Base-by-base conservation (phyloP, 2,888 invertebrate species). In the Hartigia nigra region DNA sequence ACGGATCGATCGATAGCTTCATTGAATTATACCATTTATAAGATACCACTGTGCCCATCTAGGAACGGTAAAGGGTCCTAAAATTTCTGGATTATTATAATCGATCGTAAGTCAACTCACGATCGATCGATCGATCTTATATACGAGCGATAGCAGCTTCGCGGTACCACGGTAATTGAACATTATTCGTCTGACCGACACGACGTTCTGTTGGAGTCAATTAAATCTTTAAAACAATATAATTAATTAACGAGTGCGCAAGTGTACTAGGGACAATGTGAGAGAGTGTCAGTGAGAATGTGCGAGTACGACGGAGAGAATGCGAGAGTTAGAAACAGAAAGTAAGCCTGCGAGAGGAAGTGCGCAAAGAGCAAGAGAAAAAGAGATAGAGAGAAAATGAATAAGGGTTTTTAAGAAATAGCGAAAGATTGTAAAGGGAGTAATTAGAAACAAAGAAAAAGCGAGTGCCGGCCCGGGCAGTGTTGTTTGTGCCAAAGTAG, bases 401-500 rank as follows among this genome's bases (percentile, higher is more conserved):
- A 69, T 72, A 32, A 55, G 23, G 23, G 55, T 23, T 55, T 55
- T 23, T 23, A 55, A 78, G 70, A 70, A 75, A 74, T 77, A 80
- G 79, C 79, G 80, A 80, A 82, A 79, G 72, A 80, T 76, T 79
- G 78, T 79, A 81, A 81, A 79, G 70, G 77, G 81, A 80, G 82
- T 77, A 23, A 77, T 31, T 14, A 74, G 31, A 39, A 37, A 12
- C 3, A 32, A 70, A 35, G 14, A 74, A 34, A 31, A 31, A 35
- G 74, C 31, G 34, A 78, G 75, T 79, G 78, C 80, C 83, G 78
- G 31, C 70, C 23, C 36, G 76, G 69, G 69, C 76, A 77, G 79
- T 86, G 82, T 87, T 87, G 87, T 89, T 89, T 91, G 91, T 91
- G 91, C 91, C 91, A 91, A 91, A 91, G 86, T 90, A 90, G 88